Base-by-base conservation (phyloP, 2,797 vertebrate species). In the Sebastes elongatus region DNA sequence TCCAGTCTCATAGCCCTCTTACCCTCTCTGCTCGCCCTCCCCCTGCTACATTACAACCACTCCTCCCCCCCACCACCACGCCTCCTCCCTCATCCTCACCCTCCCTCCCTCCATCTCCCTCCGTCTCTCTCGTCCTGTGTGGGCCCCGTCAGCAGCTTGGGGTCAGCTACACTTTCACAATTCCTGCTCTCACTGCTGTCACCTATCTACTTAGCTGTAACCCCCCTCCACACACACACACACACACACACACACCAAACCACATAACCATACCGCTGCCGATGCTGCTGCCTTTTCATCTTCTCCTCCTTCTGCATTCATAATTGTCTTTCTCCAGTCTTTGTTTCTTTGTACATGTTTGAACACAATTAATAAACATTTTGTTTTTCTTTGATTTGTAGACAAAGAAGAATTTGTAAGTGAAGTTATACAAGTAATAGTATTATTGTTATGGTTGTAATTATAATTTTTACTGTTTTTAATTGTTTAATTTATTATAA, bases 101-200 rank as follows among this genome's bases (percentile, higher is more conserved):
- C 42, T 16, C 91, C 82, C 78, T 76, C 71, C 6, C 38, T 7
- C 42, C 7, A 1, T 22, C 7, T 20, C n/a, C n/a, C 16, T 33
- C 35, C 25, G n/a, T 20, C 77, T 18, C 73, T 20, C 75, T 64
- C 89, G 2, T 90, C 94, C 95, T 94, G 94, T 94, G 93, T 94
- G 94, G 94, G 92, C 92, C 85, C 88, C 33, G 86, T 92, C 90
- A 83, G 85, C 53, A 66, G 78, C 78, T 86, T 78, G 78, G 87
- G 90, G 90, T 87, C 94, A 86, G 94, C 94, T 96, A 95, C 94
- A 89, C 93, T 96, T 96, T 96, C 95, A 95, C 92, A 72, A 76
- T 55, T 88, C 81, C 75, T 88, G 93, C 93, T 94, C 89, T 93
- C 92, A 94, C 94, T 96, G 95, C 95, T 96, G 95, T 95, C 93